Conservation (phyloP, 2,113 vertebrate genomes). For the Eudorcas thomsonii region DNA sequence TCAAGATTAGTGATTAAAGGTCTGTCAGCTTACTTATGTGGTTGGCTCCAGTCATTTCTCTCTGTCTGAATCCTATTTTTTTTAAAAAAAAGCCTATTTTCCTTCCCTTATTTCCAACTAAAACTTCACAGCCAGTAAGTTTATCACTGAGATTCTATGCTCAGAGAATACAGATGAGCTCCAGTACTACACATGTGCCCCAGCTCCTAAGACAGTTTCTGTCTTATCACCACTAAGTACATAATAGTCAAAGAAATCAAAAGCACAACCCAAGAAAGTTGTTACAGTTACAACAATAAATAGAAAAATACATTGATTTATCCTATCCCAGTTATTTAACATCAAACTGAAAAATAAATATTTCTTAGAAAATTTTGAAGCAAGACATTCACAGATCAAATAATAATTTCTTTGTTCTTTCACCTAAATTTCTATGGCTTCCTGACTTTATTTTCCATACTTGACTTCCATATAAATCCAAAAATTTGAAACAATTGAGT, state of each 20-base stretch:
- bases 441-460: neutral
- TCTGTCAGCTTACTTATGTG: neutral
- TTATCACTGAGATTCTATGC: neutral
- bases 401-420: neutral
- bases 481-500: neutral
- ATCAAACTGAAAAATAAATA: conserved; percentile 9
- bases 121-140: neutral
- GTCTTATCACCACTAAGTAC: neutral
- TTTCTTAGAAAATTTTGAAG: neutral
- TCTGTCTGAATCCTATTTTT: neutral
- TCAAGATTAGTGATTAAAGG: neutral
- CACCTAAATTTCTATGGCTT: neutral
- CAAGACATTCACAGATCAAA: neutral
- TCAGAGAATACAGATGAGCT: neutral
- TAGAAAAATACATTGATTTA: neutral
- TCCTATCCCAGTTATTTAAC: neutral
- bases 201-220: neutral
- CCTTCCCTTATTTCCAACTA: neutral
- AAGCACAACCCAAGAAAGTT: neutral
- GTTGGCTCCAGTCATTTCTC: neutral
- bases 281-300: neutral
- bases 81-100: neutral
- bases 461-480: neutral
- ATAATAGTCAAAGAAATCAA: neutral
- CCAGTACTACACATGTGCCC: too few species aligned